Conservation (phyloP, 2,113 vertebrate genomes). For the Aspiorhynchus laticeps region DNA sequence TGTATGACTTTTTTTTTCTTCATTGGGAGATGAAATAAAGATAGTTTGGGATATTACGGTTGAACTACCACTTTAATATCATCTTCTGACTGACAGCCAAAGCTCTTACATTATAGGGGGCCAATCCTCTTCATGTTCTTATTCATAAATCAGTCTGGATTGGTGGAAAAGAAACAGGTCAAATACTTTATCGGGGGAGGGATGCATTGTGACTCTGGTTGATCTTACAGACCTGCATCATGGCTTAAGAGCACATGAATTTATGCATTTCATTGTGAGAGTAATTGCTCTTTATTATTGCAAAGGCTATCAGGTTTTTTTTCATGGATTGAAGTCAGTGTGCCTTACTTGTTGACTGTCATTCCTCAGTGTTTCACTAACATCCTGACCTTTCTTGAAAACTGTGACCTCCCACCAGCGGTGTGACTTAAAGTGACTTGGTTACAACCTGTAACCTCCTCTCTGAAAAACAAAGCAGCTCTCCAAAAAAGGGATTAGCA, state of each 20-base stretch:
- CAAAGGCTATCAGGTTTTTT: not conserved
- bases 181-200: not conserved
- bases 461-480: conserved; percentile 4
- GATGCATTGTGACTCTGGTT: not conserved
- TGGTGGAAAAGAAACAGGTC: not conserved
- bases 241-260: not conserved
- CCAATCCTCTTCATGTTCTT: not conserved
- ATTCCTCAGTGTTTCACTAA: not conserved
- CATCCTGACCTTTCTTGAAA: not conserved
- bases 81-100: conserved; percentile 7
- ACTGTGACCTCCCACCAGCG: not conserved
- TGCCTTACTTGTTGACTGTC: not conserved
- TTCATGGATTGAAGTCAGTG: not conserved
- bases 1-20: not conserved
- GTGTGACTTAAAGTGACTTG: not conserved
- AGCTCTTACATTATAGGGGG: not conserved
- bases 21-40: not conserved
- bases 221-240: conserved; percentile 10
- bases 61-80: not conserved
- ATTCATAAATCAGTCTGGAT: conserved; percentile 18
- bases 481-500: not conserved
- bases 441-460: not conserved
- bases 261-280: not conserved
- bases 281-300: not conserved
- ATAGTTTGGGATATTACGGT: not conserved